A percentile compares a stretch with the other conserved stretches of the same genome.
phyloP scores from a whole-genome alignment of 2,113 vertebrate species.

The Campylorhamphus procurvoides region DNA sequence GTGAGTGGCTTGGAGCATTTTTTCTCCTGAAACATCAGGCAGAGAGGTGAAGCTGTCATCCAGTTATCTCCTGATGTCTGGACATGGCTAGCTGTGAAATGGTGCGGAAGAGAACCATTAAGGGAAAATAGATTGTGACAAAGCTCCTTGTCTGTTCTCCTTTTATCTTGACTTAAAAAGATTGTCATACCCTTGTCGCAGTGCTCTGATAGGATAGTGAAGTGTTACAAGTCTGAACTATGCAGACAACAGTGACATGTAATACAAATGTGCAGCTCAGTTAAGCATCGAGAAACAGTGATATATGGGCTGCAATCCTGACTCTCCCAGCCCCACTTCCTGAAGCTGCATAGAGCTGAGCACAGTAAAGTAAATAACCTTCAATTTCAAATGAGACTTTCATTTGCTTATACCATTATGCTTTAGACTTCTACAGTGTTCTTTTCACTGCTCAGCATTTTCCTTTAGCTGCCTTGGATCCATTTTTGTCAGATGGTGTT shows the following conservation, averaged over 20 bases:
- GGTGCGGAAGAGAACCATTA: background rate
- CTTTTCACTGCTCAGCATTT: background rate
- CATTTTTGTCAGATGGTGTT: background rate
- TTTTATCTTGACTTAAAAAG: slow-evolving; percentile 13
- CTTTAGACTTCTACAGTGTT: background rate
- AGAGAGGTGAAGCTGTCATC: background rate
- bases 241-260: background rate
- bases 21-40: background rate
- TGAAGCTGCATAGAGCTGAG: background rate
- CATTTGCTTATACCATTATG: background rate
- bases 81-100: background rate
- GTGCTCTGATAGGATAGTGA: background rate
- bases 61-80: background rate
- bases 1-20: background rate
- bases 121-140: background rate
- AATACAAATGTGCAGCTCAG: background rate
- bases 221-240: background rate
- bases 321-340: background rate
- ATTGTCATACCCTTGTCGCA: background rate
- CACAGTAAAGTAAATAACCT: slow-evolving; percentile 39
- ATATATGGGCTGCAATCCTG: background rate
- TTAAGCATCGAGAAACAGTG: background rate
- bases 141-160: background rate
- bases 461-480: background rate
- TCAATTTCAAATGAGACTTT: background rate